Conservation (phyloP, 64 coral and sea anemone species). For the Catalaphyllia jardinei region DNA sequence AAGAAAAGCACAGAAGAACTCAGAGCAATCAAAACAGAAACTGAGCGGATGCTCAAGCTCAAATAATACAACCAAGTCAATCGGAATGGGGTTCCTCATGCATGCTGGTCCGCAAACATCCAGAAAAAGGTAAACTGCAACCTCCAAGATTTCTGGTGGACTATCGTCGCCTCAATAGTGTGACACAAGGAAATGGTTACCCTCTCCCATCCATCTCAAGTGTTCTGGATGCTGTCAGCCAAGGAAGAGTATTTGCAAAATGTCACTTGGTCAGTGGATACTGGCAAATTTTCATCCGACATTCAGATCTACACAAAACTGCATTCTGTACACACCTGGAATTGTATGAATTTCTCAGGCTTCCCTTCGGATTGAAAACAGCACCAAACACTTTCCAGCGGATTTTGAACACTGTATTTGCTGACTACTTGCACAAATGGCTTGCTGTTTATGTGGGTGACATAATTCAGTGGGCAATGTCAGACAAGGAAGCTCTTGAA, state of each 20-base stretch:
- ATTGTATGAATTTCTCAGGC: slow-evolving; percentile 22
- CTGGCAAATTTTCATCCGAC: slow-evolving; percentile 26
- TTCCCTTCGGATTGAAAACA: slow-evolving; percentile 38
- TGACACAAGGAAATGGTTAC: slow-evolving; percentile 26
- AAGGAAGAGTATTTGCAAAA: background rate
- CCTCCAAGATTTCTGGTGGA: slow-evolving; percentile 56
- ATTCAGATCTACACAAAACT: slow-evolving; percentile 7
- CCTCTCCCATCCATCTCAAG: slow-evolving; percentile 9
- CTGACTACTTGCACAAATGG: background rate
- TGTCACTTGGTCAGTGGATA: slow-evolving; percentile 26
- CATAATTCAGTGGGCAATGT: background rate
- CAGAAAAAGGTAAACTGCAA: slow-evolving; percentile 46
- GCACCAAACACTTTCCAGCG: slow-evolving; percentile 29
- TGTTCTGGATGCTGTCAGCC: slow-evolving; percentile 19
- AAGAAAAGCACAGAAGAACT: too few species aligned
- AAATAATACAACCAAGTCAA: too few species aligned
- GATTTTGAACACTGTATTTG: background rate
- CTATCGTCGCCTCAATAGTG: slow-evolving; percentile 33
- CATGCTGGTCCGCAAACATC: slow-evolving; percentile 44
- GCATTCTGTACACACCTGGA: slow-evolving; percentile 21
- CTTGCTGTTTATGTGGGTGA: background rate
- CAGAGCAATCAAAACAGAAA: slow-evolving; percentile 27
- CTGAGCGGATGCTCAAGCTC: slow-evolving; percentile 54
- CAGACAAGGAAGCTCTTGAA: slow-evolving; percentile 6
- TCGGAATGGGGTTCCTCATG: too few species aligned